Percentiles rank a stretch among this genome's conserved stretches.
Evolutionary conservation across 2,888 invertebrate genomes (phyloP).

Genomic region (Andrena praecox): DNA sequence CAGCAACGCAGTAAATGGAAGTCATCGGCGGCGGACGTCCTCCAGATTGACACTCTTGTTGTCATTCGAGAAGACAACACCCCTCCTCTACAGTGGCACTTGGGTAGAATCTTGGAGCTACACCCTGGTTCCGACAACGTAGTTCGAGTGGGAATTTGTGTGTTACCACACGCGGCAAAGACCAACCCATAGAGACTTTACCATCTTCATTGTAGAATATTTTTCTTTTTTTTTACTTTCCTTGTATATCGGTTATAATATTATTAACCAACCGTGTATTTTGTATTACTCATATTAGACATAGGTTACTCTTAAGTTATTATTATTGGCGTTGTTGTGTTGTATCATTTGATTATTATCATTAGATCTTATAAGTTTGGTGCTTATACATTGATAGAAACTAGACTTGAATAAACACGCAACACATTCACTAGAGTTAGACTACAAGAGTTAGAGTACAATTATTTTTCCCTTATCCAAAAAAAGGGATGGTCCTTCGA

Average conservation of each 20-base stretch:
- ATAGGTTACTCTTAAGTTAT: not conserved
- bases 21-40: fast-evolving
- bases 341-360: not conserved
- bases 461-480: no score
- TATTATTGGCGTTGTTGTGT: not conserved
- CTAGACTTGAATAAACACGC: no score
- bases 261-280: no score
- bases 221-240: not conserved
- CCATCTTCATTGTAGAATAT: not conserved
- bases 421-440: no score
- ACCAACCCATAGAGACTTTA: not conserved
- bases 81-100: not conserved
- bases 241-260: no score
- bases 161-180: not conserved
- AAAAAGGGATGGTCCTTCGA: no score
- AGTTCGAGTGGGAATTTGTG: not conserved
- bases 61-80: not conserved
- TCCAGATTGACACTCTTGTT: not conserved
- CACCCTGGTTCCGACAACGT: not conserved
- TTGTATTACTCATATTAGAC: no score
- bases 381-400: no score
- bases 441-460: no score
- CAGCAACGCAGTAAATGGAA: conserved; percentile 4
- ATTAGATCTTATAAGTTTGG: not conserved
- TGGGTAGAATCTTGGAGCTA: not conserved